Evolutionary conservation across 2,113 vertebrate genomes (phyloP).

Genomic region (Zingel zingel): DNA sequence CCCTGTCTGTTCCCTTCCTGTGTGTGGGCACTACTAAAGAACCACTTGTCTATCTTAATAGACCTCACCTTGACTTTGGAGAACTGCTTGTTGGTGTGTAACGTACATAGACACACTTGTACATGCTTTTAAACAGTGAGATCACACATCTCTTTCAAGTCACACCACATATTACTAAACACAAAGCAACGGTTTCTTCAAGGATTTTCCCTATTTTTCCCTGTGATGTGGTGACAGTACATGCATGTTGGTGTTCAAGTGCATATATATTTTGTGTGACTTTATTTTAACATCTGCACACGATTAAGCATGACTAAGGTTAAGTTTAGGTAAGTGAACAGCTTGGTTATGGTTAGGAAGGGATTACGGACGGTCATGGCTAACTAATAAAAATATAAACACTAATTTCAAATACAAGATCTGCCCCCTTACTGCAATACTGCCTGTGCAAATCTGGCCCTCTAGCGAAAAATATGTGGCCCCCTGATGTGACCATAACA

Average conservation of each 20-base stretch:
- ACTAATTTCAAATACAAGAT: background rate
- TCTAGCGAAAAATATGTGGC: background rate
- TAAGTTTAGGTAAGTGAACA: background rate
- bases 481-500: background rate
- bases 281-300: background rate
- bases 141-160: background rate
- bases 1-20: constrained; percentile 88
- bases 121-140: background rate
- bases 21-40: constrained; percentile 87
- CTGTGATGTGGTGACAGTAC: background rate
- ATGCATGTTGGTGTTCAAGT: background rate
- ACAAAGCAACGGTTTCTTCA: background rate
- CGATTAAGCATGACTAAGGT: background rate
- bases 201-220: background rate
- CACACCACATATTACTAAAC: background rate
- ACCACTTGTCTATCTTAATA: constrained; percentile 86
- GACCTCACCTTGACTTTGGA: constrained; percentile 86
- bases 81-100: constrained; percentile 87
- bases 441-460: background rate
- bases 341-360: background rate
- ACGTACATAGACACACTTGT: background rate
- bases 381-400: background rate
- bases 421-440: background rate
- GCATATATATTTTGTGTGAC: background rate
- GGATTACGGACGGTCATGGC: background rate